phyloP scores from a whole-genome alignment of 2,113 vertebrate genomes.

The Daphoenositta chrysoptera region DNA sequence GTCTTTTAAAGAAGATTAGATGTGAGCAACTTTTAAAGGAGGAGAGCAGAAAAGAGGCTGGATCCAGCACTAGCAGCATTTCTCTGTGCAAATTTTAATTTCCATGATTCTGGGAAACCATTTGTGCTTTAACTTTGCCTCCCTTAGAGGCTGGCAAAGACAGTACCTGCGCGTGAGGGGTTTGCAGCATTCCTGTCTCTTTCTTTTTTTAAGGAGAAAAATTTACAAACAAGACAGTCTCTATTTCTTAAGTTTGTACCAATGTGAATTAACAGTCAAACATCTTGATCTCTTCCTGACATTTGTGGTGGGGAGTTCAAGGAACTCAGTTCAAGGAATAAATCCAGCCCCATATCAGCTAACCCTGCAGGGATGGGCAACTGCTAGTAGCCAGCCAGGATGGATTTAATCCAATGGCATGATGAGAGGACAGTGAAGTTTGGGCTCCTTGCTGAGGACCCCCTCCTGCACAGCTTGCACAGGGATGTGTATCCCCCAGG shows the following conservation, averaged over 20 bases:
- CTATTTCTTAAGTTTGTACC: background rate
- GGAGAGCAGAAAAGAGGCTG: background rate
- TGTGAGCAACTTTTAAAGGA: background rate
- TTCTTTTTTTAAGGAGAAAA: background rate
- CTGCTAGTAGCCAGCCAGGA: background rate
- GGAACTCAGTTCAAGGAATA: background rate
- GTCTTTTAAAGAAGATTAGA: background rate
- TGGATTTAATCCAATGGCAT: background rate
- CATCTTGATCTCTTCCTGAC: background rate
- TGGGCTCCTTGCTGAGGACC: background rate
- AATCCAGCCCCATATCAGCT: background rate
- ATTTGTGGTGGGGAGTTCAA: background rate
- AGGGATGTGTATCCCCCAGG: too few relatives aligned
- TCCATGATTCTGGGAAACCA: background rate
- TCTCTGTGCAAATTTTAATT: background rate
- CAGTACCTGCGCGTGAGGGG: background rate
- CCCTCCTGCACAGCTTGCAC: background rate
- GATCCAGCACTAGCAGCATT: background rate
- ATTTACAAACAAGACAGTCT: background rate
- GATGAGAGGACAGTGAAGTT: background rate
- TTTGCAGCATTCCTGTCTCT: background rate
- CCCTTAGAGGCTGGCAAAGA: background rate
- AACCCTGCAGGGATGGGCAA: background rate
- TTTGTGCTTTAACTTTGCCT: background rate
- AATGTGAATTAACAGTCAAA: background rate